Base-by-base conservation (phyloP, 2,888 invertebrate species). In the Aphodius granarius region DNA sequence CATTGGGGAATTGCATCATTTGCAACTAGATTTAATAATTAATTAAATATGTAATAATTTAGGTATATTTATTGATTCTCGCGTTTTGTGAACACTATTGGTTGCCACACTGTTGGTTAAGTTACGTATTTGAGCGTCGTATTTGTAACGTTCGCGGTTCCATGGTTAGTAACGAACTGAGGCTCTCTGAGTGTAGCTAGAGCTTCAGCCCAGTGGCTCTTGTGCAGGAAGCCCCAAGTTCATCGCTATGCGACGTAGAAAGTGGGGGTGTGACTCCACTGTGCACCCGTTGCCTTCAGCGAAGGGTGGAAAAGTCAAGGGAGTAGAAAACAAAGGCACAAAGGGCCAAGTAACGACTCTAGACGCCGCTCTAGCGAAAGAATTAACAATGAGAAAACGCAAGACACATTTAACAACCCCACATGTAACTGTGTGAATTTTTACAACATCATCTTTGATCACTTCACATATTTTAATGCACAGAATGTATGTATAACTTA, bases 201-300 rank as follows among this genome's bases (percentile, higher is more conserved):
- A 68, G 68, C 68, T 18, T n/a, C 20, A 68, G 20, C 21, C 20
- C n/a, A 16, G 21, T 22, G 13, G 66, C 66, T 66, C 16, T 19
- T 68, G 68, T n/a, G 21, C 68, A 68, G 68, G 68, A 20, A 21
- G 68, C 22, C 22, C 21, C 19, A 22, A 68, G 68, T 68, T 68
- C 68, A 68, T 68, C 68, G 68, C 20, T 68, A 68, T 68, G 68
- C 68, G 68, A 68, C 68, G 68, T 21, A 65, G 15, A 21, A n/a
- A 19, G 66, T 66, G 66, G 18, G 66, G 18, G 66, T 66, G 66
- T 66, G 66, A 66, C 43, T 43, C 43, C 43, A 43, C 43, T 13
- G 43, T 43, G 3, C 43, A 43, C 43, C 43, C 43, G 43, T 43
- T 43, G 43, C 43, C 13, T 43, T 13, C 9, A 43, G 13, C 13